These are phyloP conservation scores for Tigriopus californicus DNA, from an alignment of 2,888 invertebrate species.

Conservation along the genomic window DNA sequence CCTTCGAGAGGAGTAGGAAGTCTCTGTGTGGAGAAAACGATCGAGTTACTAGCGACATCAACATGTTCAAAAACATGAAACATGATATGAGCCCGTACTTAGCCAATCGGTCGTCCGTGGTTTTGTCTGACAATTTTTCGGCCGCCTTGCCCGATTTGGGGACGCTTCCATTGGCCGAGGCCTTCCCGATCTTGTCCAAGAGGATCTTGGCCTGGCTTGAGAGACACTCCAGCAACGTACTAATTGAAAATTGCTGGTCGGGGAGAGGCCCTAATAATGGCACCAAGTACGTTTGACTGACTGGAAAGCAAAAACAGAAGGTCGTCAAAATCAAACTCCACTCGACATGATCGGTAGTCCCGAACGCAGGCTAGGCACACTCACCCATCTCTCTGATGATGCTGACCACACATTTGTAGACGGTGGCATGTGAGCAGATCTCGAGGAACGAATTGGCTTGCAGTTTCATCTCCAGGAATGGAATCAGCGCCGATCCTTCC, in stretches of 20 bases:
- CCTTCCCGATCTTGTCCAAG: slow-evolving; percentile 5
- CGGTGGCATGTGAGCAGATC: slow-evolving; percentile 25
- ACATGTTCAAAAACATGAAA: no score
- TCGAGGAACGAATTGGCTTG: slow-evolving; percentile 26
- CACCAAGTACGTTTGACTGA: not conserved
- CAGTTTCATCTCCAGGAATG: slow-evolving; percentile 23
- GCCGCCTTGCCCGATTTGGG: slow-evolving; percentile 1
- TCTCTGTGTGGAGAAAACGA: no score
- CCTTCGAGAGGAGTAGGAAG: not conserved
- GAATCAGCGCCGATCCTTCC: slow-evolving; percentile 25
- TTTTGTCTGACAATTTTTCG: not conserved
- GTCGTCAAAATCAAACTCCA: no score
- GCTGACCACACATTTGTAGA: slow-evolving; percentile 20
- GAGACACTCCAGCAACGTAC: not conserved
- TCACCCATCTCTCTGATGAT: slow-evolving; percentile 18
- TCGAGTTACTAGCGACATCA: no score
- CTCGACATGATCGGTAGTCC: no score
- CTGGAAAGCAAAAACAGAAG: not conserved
- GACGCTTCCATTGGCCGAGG: slow-evolving; percentile 3
- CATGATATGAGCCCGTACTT: not conserved
- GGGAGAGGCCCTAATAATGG: slow-evolving; percentile 4
- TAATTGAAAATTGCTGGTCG: not conserved
- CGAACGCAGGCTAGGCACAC: no score
- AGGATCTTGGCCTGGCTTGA: slow-evolving; percentile 5
- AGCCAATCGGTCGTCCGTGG: not conserved